Conservation (phyloP, 2,113 vertebrate genomes). For the Cheilinus undulatus region DNA sequence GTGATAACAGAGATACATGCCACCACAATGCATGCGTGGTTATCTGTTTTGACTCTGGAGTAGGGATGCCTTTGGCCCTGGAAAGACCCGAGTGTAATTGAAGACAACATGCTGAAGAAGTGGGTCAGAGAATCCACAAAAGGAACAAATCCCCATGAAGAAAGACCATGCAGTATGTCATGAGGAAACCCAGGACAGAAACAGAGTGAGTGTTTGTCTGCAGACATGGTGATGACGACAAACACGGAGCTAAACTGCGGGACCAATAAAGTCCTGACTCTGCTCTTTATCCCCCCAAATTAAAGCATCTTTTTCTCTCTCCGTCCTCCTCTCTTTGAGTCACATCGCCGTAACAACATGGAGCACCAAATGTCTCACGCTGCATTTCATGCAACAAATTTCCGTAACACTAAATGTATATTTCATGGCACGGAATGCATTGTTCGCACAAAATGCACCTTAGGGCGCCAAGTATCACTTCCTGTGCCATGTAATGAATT, state of each 20-base stretch:
- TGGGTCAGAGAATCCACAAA: background rate
- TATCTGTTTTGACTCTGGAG: background rate
- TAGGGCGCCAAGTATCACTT: conserved; percentile 28
- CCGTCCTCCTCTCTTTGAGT: background rate
- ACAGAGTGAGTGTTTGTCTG: conserved; percentile 1
- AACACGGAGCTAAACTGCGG: background rate
- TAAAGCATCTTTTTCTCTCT: background rate
- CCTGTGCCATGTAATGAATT: conserved; percentile 35
- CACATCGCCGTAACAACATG: conserved; percentile 4
- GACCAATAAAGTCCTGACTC: background rate
- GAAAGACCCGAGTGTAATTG: conserved; percentile 11
- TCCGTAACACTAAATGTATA: conserved; percentile 49
- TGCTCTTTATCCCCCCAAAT: background rate
- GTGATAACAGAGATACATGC: background rate
- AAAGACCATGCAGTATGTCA: background rate
- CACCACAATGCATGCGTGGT: background rate
- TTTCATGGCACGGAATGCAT: conserved; percentile 58
- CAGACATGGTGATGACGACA: background rate
- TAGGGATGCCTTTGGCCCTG: background rate
- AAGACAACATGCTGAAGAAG: conserved; percentile 10
- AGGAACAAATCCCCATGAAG: background rate
- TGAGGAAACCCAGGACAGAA: background rate
- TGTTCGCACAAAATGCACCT: conserved; percentile 52
- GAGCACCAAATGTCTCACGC: conserved; percentile 26
- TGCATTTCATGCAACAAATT: conserved; percentile 14